Evolutionary conservation across 1,140 invertebrate species (phyloP), one percentile per base, ranked within the genome.

Genomic region (Chlorops oryzae): DNA sequence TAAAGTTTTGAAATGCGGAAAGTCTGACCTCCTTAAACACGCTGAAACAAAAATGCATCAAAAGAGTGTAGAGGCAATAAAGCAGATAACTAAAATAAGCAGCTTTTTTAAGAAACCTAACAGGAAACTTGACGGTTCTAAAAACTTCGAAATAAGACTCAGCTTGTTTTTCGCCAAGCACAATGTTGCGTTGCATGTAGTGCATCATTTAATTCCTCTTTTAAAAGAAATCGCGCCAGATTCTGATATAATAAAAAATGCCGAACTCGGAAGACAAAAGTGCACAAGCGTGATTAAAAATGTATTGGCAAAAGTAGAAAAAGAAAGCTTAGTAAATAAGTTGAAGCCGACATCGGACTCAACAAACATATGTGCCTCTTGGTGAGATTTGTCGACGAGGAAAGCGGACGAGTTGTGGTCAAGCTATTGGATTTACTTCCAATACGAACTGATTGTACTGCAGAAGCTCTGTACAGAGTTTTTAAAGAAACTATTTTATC

Each of bases 191-290:
- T 24, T 41, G 17, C 3, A 41, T 7, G 21, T 20, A 21, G 23
- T 41, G 3, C 17, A 41, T 18, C 40, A 41, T 20, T 21, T 41
- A 5, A 20, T 21, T 20, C 40, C 40, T 20, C 40, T 41, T 24
- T 27, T 43, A 24, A 43, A 43, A 27, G 24, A 43, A 23, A 43
- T 43, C 3, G 21, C n/a, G 21, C 9, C 41, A 10, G 41, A 43
- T 43, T 43, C 41, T 12, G n/a, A 43, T 13, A 24, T 43, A 5
- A 24, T 43, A 24, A 23, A 24, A 24, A 23, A 43, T 23, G 5
- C 2, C n/a, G 13, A 43, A 12, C 41, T 43, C 12, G 21, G 41
- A 27, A 23, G 28, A 32, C 7, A 32, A 32, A 32, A 32, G 28
- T 32, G 28, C n/a, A 32, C 28, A 7, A 32, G 28, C 28, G n/a